Base-by-base conservation (phyloP, 1,140 invertebrate species). In the Euwallacea fornicatus region DNA sequence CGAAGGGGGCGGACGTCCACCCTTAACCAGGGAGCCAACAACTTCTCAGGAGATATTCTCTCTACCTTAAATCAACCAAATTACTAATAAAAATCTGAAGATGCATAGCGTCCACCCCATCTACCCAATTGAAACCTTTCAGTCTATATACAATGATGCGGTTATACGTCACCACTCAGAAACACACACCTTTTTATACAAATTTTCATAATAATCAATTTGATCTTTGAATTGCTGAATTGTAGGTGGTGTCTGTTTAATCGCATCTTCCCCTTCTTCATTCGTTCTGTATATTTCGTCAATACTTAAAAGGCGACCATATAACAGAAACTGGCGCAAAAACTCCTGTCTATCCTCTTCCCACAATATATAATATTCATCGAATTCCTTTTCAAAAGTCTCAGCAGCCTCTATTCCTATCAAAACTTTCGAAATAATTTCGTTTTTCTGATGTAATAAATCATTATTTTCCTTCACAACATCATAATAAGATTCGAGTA, bases 141-240 rank as follows among this genome's bases (percentile, higher is more conserved):
- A 33, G 1, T 33, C 21, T 33, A 33, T 33, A 33, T 33, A 33
- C 21, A 1, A 33, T 33, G 47, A 50, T 50, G 6, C 10, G 0
- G 47, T 0, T 10, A 13, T 11, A 50, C 2, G 6, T 10, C 10
- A 1, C 21, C 21, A 33, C 21, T 33, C 21, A 33, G 4, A 4
- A 33, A 33, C 21, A 16, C 42, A 42, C 42, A 72, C 70, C 81
- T 96, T 93, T 62, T 88, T 86, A 78, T 94, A 96, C 6, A 96
- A 85, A 74, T 89, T 90, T 82, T 97, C 95, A 81, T 94, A 97
- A 71, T 89, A 89, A 79, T 97, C 94, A 76, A 97, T 96, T 87
- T 96, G 93, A 83, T 97, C 92, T 73, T 94, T 90, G 81, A 97
- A 97, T 70, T 93, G 91, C 74, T 93, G 90, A 81, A 96, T 91